Percentiles rank a stretch among this genome's conserved stretches.
Evolutionary conservation across 2,797 vertebrate genomes (phyloP).

Genomic region (Poecilia velifera): DNA sequence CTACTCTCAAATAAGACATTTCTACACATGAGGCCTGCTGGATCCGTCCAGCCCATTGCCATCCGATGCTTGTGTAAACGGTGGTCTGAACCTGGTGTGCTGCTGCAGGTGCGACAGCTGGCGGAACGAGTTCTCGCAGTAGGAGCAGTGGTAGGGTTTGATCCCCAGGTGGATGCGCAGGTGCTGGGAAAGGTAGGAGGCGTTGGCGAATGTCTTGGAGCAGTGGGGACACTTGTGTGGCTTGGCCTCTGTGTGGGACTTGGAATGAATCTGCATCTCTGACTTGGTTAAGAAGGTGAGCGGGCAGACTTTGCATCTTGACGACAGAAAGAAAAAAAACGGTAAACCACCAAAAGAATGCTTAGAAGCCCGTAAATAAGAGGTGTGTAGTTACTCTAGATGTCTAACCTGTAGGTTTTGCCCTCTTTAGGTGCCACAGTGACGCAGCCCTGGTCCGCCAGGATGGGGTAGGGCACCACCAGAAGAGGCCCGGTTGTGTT

Average conservation of each 20-base stretch:
- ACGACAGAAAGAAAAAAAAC: slow-evolving; percentile 6
- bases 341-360: neutral
- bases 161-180: slow-evolving; percentile 98
- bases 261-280: slow-evolving; percentile 99
- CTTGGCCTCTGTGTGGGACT: slow-evolving; percentile 99
- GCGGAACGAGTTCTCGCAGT: slow-evolving; percentile 99
- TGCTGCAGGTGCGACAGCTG: slow-evolving; percentile 99
- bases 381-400: neutral
- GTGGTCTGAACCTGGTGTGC: slow-evolving; percentile 89
- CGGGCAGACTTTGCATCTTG: slow-evolving; percentile 97
- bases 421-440: slow-evolving; percentile 92
- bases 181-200: slow-evolving; percentile 98
- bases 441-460: slow-evolving; percentile 86
- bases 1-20: no score
- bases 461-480: slow-evolving; percentile 95
- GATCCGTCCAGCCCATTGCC: no score
- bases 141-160: slow-evolving; percentile 99
- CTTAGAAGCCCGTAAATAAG: neutral
- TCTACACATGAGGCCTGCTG: no score
- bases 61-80: no score
- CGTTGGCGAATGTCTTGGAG: slow-evolving; percentile 98
- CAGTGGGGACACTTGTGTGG: slow-evolving; percentile 99
- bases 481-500: slow-evolving; percentile 90
- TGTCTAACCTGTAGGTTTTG: slow-evolving; percentile 93
- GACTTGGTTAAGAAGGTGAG: slow-evolving; percentile 98